phyloP scores from a whole-genome alignment of 2,888 invertebrate genomes.

The Athrips mouffetella region DNA sequence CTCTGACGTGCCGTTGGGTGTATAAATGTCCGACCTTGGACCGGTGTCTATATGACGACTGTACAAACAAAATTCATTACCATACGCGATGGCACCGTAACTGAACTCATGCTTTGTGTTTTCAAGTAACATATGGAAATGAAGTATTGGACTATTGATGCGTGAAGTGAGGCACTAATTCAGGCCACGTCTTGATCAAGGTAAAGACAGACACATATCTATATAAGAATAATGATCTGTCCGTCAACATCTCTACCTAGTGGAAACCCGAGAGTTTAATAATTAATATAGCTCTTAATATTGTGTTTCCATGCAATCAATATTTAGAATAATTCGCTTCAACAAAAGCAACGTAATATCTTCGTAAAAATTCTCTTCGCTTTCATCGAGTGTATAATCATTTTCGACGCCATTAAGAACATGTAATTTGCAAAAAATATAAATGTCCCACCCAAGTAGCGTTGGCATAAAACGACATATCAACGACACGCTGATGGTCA shows the following conservation, averaged over 20 bases:
- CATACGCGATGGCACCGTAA: conserved; percentile 42
- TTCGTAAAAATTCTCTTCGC: no score
- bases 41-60: conserved; percentile 49
- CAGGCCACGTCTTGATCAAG: background rate
- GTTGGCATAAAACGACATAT: conserved; percentile 4
- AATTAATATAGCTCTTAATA: background rate
- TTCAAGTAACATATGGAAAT: conserved; percentile 7
- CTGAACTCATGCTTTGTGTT: conserved; percentile 1
- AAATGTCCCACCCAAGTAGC: conserved; percentile 4
- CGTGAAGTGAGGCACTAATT: conserved; percentile 9
- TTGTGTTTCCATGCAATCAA: no score
- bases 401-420: background rate
- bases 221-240: no score
- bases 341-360: no score
- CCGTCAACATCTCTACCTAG: no score
- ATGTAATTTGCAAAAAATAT: background rate
- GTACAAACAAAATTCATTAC: conserved; percentile 53
- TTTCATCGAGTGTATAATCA: no score
- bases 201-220: background rate
- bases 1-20: no score
- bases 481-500: conserved; percentile 14
- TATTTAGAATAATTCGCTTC: no score
- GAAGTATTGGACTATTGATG: conserved; percentile 12
- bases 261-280: background rate
- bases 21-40: conserved; percentile 43